A percentile compares a stretch with the other conserved stretches of the same genome.
Conservation (phyloP, 2,888 invertebrate species). For the Xylota segnis region DNA sequence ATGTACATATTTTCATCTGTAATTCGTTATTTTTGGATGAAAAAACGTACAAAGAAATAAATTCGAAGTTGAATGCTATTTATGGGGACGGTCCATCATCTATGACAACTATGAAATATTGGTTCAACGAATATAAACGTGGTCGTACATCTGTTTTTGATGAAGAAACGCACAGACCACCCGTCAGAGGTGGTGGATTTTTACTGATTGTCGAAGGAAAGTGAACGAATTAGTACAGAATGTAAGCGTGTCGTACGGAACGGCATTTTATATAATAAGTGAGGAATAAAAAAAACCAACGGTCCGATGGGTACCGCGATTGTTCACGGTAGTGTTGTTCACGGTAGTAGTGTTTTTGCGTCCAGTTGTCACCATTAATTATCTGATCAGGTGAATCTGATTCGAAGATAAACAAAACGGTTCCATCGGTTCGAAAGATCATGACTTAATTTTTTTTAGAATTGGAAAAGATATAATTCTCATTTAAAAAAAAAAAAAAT, state of each 20-base stretch:
- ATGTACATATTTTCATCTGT: too few species aligned
- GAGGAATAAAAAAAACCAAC: too few species aligned
- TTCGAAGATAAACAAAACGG: too few species aligned
- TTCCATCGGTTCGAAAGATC: too few species aligned
- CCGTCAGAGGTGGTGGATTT: background rate
- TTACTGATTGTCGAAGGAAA: background rate
- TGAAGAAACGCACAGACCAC: slow-evolving; percentile 4
- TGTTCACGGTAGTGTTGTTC: too few species aligned
- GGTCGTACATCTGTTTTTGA: background rate
- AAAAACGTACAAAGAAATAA: background rate
- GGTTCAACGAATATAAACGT: background rate
- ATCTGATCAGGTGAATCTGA: too few species aligned
- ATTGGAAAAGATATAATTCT: too few species aligned
- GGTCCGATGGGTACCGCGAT: too few species aligned
- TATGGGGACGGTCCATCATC: background rate
- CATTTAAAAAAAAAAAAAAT: too few species aligned
- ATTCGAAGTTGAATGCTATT: background rate
- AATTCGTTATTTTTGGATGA: background rate
- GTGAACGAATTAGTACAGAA: background rate
- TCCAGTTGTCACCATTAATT: too few species aligned
- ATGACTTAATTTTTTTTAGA: too few species aligned
- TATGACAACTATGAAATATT: background rate
- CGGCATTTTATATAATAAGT: background rate
- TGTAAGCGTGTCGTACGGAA: slow-evolving; percentile 5
- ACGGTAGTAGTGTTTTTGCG: too few species aligned